Evolutionary conservation across 2,888 invertebrate species (phyloP), one percentile per base, ranked within the genome.

Genomic region (Mesorhabditis sp.): DNA sequence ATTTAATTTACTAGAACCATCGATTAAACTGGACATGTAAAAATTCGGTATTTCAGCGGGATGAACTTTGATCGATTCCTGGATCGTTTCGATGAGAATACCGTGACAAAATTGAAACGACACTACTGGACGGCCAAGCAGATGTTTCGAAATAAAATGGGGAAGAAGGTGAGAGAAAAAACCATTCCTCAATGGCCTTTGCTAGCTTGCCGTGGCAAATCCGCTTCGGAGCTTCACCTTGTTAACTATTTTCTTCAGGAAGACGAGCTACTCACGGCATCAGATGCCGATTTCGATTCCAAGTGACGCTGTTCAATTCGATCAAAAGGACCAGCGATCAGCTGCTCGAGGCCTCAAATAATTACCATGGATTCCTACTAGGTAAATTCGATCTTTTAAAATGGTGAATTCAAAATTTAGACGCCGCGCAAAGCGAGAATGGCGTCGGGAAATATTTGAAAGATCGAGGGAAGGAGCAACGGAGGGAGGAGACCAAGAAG

Each of bases 71-170:
- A 83, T 69, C 77, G 83, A 13, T 83, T 83, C 67, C 71, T 80
- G 68, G 73, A 75, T 50, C 70, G 76, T 4, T 70, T 80, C 45
- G 78, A 78, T 70, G 83, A 83, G 62, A 77, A 77, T 42, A 80
- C 83, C 4, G 72, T 80, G 5, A 70, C 76, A 62, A 79, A 78
- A 13, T 76, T 95, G 91, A 93, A 94, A 87, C 93, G 95, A 87
- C 94, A 95, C 81, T 97, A 93, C 88, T 98, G 96, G 96, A 92
- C 96, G 70, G 96, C 97, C 5, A 97, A 96, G 87, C 96, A 96
- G 88, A 92, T 93, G 65, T 67, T 83, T 43, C 65, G 81, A 63
- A 75, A 75, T 4, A 83, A 83, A 70, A 62, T 83, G 61, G 81
- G 83, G 10, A 80, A 80, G 65, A 81, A 80, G 72, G 79, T 75